Base-by-base conservation (phyloP, 2,888 invertebrate genomes). In the Ophioninae sp. region DNA sequence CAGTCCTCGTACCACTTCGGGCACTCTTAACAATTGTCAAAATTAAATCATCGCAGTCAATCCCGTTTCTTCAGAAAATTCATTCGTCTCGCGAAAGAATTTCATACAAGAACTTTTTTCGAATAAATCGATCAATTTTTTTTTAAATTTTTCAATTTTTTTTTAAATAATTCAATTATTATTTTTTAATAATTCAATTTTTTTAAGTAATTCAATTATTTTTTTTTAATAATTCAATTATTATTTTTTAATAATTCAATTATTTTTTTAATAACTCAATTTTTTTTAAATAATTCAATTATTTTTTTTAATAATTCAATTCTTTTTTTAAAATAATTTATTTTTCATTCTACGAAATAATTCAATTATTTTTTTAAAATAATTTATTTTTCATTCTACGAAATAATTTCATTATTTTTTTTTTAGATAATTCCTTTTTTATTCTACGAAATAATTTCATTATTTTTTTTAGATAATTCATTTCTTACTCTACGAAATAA, bases 1-100 rank as follows among this genome's bases (percentile, higher is more conserved):
- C 20, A 61, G 37, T 20, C 64, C 37, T 2, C 56, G 17, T 6
- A 39, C 58, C 13, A 20, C 69, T 23, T 64, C 44, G 63, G 56
- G 9, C n/a, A 69, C 22, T 80, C 77, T 81, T 61, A 67, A 71
- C 51, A 58, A 58, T 74, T 58, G 44, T 65, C 61, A 44, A 83
- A 64, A 44, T 17, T 17, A 69, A 39, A 74, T 61, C 23, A 44
- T 41, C n/a, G 6, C 13, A 68, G 17, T 75, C 13, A 51, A 51
- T 37, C 13, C 2, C 5, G n/a, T 20, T 56, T 64, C 5, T 22
- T 6, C 20, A 13, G 10, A 23, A 68, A 51, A 30, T n/a, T 30
- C 13, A 30, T 13, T 13, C 0, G 9, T 13, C 22, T 17, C 20
- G 22, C 30, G 23, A 10, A 44, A 13, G 10, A 9, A 64, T 64